phyloP scores from a whole-genome alignment of 2,113 vertebrate species.

The Nibea albiflora region DNA sequence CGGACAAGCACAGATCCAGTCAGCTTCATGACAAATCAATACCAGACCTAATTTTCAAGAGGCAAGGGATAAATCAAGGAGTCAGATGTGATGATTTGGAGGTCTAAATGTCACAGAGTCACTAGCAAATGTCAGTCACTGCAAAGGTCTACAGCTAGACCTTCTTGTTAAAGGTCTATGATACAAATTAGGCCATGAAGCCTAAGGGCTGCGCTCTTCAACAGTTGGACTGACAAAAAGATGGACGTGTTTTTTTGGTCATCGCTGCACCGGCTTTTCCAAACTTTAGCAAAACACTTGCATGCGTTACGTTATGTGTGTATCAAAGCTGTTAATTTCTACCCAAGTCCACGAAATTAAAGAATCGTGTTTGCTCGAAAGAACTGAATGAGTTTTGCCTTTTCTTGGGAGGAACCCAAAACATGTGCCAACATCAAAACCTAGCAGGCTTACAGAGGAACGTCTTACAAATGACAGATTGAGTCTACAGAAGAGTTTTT shows the following conservation, averaged over 20 bases:
- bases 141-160: not conserved
- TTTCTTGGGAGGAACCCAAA: not conserved
- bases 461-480: conserved; percentile 30
- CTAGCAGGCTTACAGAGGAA: not conserved
- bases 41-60: not conserved
- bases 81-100: not conserved
- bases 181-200: not conserved
- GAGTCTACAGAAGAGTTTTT: conserved; percentile 30
- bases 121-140: conserved; percentile 26
- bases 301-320: not conserved
- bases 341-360: not conserved
- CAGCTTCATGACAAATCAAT: not conserved
- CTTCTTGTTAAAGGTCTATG: not conserved
- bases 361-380: not conserved
- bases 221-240: not conserved
- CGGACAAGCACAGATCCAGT: not conserved
- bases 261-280: not conserved
- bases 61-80: not conserved
- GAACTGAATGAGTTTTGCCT: not conserved
- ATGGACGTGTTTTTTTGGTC: not conserved
- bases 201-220: not conserved
- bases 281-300: not conserved
- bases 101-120: conserved; percentile 29
- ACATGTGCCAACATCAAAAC: not conserved
- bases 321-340: not conserved